phyloP scores from a whole-genome alignment of 1,140 invertebrate species.

The Limonius californicus region DNA sequence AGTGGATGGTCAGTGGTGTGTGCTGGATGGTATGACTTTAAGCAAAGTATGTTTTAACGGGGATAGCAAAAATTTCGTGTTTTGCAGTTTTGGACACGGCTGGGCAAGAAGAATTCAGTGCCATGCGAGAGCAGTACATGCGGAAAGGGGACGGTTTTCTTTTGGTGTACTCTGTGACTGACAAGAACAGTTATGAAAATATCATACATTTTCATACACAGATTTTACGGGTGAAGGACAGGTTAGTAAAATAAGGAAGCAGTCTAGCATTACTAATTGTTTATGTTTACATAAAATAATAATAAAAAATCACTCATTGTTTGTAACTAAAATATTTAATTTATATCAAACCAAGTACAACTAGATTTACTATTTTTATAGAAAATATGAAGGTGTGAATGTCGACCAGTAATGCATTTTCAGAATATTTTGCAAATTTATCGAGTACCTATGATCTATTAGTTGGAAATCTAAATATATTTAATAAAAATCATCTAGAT shows the following conservation, averaged over 20 bases:
- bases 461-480: too few species aligned
- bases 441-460: too few species aligned
- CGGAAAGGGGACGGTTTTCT: conserved; percentile 93
- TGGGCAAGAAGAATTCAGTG: conserved; percentile 91
- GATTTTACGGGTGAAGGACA: conserved; percentile 87
- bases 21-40: conserved; percentile 84
- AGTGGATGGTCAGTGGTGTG: conserved; percentile 87
- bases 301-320: too few species aligned
- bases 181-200: conserved; percentile 82
- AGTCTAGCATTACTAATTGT: too few species aligned
- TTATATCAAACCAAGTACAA: too few species aligned
- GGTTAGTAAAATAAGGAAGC: conserved; percentile 48
- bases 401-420: neutral
- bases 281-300: too few species aligned
- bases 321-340: too few species aligned
- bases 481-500: too few species aligned
- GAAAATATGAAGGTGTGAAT: neutral
- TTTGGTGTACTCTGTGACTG: conserved; percentile 87
- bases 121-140: conserved; percentile 95
- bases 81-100: conserved; percentile 84
- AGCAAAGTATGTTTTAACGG: neutral
- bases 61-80: conserved; percentile 28
- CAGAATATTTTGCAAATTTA: too few species aligned
- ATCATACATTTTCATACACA: conserved; percentile 83
- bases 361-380: too few species aligned